A percentile compares a stretch with the other conserved stretches of the same genome.
These are phyloP conservation scores for Laticauda colubrina DNA, from an alignment of 2,113 vertebrate species.

Conservation along the genomic window DNA sequence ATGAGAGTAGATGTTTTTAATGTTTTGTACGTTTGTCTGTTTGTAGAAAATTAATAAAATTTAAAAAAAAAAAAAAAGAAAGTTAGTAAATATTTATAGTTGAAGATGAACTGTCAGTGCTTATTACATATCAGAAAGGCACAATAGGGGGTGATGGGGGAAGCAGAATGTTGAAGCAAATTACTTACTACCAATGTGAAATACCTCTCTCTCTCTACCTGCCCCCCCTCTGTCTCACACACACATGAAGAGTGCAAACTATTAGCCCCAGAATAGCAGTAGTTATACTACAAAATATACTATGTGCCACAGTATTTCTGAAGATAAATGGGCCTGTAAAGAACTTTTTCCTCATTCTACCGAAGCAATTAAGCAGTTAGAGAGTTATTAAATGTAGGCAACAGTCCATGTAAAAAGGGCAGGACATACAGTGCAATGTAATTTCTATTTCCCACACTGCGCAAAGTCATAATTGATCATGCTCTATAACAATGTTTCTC, in stretches of 20 bases:
- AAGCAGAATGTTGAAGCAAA: neutral
- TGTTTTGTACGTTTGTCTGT: too few relatives aligned
- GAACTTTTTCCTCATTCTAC: neutral
- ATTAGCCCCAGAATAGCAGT: neutral
- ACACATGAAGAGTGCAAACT: neutral
- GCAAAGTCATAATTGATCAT: neutral
- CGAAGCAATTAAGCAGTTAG: neutral
- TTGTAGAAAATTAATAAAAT: too few relatives aligned
- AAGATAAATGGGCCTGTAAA: neutral
- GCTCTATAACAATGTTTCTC: neutral
- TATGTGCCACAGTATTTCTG: neutral
- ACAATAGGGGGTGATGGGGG: neutral
- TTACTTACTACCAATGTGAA: neutral
- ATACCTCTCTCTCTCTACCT: neutral
- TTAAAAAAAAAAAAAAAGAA: too few relatives aligned
- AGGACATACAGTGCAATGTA: neutral
- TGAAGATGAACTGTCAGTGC: neutral
- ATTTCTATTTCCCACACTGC: neutral
- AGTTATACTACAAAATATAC: too few relatives aligned
- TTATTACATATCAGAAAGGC: neutral
- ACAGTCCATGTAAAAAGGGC: neutral
- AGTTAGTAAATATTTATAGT: neutral
- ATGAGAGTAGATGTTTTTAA: too few relatives aligned
- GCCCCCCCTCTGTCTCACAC: neutral
- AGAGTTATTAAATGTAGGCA: neutral